phyloP scores from a whole-genome alignment of 2,113 vertebrate genomes.

The Epinephelus fuscoguttatus region DNA sequence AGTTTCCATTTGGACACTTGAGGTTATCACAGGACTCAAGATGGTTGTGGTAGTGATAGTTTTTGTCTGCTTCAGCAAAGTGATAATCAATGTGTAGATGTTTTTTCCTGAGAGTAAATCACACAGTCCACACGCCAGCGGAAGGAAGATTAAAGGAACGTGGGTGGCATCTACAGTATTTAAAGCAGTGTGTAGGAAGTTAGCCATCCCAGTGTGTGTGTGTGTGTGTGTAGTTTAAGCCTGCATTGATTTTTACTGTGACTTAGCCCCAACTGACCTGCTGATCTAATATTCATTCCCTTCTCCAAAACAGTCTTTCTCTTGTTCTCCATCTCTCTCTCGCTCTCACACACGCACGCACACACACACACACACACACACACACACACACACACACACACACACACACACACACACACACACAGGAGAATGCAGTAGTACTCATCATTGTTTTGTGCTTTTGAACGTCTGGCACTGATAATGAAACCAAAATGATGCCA shows the following conservation, averaged over 20 bases:
- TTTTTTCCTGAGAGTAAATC: slow-evolving; percentile 37
- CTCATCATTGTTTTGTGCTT: neutral
- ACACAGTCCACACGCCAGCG: slow-evolving; percentile 14
- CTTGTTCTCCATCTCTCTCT: neutral
- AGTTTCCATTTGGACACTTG: neutral
- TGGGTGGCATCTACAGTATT: slow-evolving; percentile 54
- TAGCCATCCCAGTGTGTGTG: slow-evolving; percentile 20
- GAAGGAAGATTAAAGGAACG: slow-evolving; percentile 49
- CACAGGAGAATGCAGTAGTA: slow-evolving; percentile 9
- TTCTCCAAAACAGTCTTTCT: slow-evolving; percentile 1
- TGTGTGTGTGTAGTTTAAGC: slow-evolving; percentile 19
- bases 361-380: slow-evolving; percentile 17
- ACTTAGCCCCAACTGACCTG: slow-evolving; percentile 60
- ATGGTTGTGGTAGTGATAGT: neutral
- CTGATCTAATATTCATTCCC: slow-evolving; percentile 49
- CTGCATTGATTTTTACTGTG: slow-evolving; percentile 47
- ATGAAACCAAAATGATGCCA: neutral
- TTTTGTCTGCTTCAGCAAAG: neutral
- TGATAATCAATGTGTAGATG: slow-evolving; percentile 42
- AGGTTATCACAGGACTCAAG: neutral
- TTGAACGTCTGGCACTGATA: neutral
- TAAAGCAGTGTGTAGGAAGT: slow-evolving; percentile 67
- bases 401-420: slow-evolving; percentile 4
- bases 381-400: slow-evolving; percentile 5
- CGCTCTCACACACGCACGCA: neutral